Percentiles rank a stretch among this genome's conserved stretches.
phyloP scores from a whole-genome alignment of 2,797 vertebrate genomes.

The Champsocephalus esox region DNA sequence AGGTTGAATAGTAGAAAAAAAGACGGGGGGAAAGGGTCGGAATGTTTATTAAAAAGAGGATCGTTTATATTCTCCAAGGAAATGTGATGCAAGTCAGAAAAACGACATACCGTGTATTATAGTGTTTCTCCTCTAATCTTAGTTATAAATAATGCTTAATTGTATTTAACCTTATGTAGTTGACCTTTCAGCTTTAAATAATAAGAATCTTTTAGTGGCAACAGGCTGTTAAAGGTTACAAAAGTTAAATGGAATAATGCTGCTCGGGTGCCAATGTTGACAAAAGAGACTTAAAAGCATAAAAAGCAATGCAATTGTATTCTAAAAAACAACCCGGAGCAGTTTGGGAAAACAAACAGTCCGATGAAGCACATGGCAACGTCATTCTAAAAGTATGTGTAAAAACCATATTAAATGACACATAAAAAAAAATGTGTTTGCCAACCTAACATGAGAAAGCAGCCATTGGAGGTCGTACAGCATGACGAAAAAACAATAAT shows the following conservation, averaged over 20 bases:
- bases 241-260: not conserved
- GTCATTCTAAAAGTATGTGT: not conserved
- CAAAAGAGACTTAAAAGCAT: not conserved
- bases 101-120: not conserved
- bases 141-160: not conserved
- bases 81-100: conserved; percentile 27
- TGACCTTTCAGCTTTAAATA: not conserved
- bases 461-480: conserved; percentile 14
- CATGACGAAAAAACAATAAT: conserved; percentile 13
- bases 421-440: not conserved
- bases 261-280: not conserved
- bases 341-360: not conserved
- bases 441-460: not conserved
- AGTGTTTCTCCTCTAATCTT: not conserved
- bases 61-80: conserved; percentile 19
- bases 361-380: not conserved
- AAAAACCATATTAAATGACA: not conserved
- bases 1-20: conserved; percentile 27
- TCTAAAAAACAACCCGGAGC: not conserved
- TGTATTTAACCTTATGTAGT: not conserved
- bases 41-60: conserved; percentile 31
- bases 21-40: not conserved
- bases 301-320: not conserved
- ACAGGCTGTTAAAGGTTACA: not conserved
- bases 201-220: not conserved